Evolutionary conservation across 2,888 invertebrate genomes (phyloP), one percentile per base, ranked within the genome.

Genomic region (Conistra vaccinii): DNA sequence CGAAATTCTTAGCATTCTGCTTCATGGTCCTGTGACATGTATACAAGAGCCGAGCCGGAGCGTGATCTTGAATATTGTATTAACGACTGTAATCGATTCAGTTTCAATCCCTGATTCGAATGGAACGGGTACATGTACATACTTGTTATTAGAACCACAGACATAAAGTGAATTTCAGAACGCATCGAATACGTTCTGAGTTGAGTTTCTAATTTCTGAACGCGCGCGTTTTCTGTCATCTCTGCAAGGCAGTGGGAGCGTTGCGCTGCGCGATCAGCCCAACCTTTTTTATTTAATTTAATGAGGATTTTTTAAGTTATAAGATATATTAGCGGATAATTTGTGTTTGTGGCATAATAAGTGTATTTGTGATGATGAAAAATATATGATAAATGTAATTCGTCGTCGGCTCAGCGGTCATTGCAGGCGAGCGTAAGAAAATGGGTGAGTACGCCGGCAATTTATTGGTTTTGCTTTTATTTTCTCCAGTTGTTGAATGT

Each of bases 361-460:
- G 91, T 93, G 92, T 86, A 86, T 80, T 89, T 87, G 93, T 95
- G 92, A 94, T 91, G 89, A 92, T 93, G 94, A 91, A 83, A 87
- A 91, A 78, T 75, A 88, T 87, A 85, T 90, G 87, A 84, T 85
- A 82, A 78, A 85, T 85, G 83, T 90, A 88, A 90, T 86, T 80
- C 78, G 78, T 89, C 85, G 80, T 87, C 85, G 88, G 85, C 85
- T 81, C 78, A 85, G 86, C 87, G 83, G 86, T 87, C 81, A 78
- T 63, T 76, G 82, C 85, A 81, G 89, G 83, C 84, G 82, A 89
- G 86, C 86, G 83, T 88, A 87, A 89, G 92, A 94, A 93, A 92
- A 96, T 96, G 96, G 96, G 96, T 96, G 92, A 95, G 95, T 95
- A 88, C 87, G 91, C 95, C 95, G 95, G 95, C 91, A 90, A 83